Evolutionary conservation across 1,140 invertebrate genomes (phyloP).

Genomic region (Geopemphigus sp.): DNA sequence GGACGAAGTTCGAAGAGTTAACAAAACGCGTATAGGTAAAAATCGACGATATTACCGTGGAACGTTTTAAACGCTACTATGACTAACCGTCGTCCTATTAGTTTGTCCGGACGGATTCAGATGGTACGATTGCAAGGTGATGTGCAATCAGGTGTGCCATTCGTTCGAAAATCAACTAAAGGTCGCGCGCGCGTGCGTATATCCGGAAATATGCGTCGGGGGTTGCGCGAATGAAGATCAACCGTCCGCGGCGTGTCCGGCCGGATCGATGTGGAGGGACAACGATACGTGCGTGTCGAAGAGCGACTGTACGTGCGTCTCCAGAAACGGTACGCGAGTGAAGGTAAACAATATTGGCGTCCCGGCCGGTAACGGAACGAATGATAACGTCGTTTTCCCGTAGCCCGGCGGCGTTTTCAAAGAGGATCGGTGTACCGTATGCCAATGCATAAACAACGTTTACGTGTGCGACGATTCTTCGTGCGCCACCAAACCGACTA

Average conservation of each 20-base stretch:
- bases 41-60: neutral
- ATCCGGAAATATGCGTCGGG: conserved; percentile 45
- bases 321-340: conserved; percentile 62
- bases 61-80: neutral
- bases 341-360: conserved; percentile 60
- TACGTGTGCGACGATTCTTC: conserved; percentile 64
- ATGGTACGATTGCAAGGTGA: conserved; percentile 63
- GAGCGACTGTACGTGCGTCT: conserved; percentile 69
- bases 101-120: conserved; percentile 50
- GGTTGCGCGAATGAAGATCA: conserved; percentile 53
- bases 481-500: conserved; percentile 54
- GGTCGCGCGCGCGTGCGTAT: conserved; percentile 57
- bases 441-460: conserved; percentile 75
- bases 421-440: conserved; percentile 65
- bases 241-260: conserved; percentile 54
- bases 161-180: conserved; percentile 58
- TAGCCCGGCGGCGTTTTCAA: conserved; percentile 63
- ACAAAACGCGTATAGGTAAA: conserved; percentile 19
- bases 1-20: neutral
- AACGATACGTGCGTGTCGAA: conserved; percentile 66
- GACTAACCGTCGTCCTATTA: neutral
- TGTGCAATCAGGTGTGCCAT: conserved; percentile 64
- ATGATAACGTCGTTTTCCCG: too few relatives aligned
- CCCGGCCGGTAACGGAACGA: too few relatives aligned
- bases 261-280: conserved; percentile 65